These are phyloP conservation scores for Phytoseiulus persimilis DNA, from an alignment of 2,888 invertebrate species.

Conservation along the genomic window DNA sequence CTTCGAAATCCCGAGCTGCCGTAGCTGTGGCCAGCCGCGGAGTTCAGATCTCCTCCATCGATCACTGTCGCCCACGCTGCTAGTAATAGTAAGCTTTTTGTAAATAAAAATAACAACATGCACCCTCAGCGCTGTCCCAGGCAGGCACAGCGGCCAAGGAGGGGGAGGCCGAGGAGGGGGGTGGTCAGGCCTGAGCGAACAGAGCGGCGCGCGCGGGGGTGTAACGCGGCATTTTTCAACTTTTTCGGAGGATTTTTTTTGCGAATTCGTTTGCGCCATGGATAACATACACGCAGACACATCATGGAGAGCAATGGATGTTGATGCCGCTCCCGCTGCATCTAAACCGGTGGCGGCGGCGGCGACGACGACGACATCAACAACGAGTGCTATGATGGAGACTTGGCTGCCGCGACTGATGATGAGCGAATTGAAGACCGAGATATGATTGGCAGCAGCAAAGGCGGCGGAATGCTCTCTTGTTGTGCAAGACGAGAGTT, in stretches of 20 bases:
- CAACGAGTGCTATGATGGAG: neutral
- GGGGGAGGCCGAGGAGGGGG: neutral
- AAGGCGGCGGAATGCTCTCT: neutral
- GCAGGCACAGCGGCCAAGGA: neutral
- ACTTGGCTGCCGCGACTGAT: neutral
- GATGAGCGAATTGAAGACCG: neutral
- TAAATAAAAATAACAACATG: conserved; percentile 39
- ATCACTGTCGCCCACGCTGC: conserved; percentile 25
- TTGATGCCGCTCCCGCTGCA: neutral
- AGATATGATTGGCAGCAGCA: conserved; percentile 5
- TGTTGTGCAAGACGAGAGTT: neutral
- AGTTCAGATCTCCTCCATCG: conserved; percentile 36
- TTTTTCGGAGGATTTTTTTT: neutral
- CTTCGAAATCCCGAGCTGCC: neutral
- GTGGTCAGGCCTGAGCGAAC: neutral
- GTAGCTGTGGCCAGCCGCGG: neutral
- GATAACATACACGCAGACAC: conserved; percentile 5
- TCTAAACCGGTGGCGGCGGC: neutral
- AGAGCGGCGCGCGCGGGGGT: neutral
- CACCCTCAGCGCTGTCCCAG: conserved; percentile 6
- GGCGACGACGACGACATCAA: neutral
- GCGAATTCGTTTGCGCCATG: neutral
- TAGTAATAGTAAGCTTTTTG: conserved; percentile 39
- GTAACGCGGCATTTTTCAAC: neutral
- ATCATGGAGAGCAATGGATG: neutral